A percentile compares a stretch with the other conserved stretches of the same genome.
Evolutionary conservation across 2,888 invertebrate species (phyloP).

Genomic region (Hipparchia semele): DNA sequence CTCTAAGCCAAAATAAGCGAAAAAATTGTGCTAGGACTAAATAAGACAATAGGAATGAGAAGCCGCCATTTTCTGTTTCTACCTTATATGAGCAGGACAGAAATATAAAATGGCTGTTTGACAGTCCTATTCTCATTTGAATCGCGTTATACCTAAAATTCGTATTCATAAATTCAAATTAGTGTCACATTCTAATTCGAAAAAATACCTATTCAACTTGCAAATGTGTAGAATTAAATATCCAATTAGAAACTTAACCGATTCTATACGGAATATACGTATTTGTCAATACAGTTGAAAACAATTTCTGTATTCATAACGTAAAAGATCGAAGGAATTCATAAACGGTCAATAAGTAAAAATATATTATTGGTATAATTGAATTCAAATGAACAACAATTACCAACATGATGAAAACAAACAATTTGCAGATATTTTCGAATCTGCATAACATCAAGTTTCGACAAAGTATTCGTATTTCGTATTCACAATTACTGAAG

Average conservation of each 20-base stretch:
- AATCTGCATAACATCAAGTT: conserved; percentile 14
- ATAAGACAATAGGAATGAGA: too few relatives aligned
- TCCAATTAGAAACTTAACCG: not conserved
- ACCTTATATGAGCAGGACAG: too few relatives aligned
- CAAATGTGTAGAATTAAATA: conserved; percentile 5
- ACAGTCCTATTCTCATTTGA: too few relatives aligned
- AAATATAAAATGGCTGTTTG: too few relatives aligned
- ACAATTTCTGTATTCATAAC: not conserved
- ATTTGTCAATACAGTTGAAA: not conserved
- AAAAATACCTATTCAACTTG: conserved; percentile 1
- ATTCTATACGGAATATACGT: not conserved
- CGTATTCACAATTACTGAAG: not conserved
- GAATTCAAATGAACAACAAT: conserved; percentile 5
- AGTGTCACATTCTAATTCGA: not conserved
- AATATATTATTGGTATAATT: not conserved
- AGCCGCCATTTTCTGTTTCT: too few relatives aligned
- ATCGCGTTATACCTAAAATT: too few relatives aligned
- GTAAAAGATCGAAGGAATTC: not conserved
- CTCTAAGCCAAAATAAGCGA: too few relatives aligned
- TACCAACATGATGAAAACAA: conserved; percentile 1
- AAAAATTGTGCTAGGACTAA: too few relatives aligned
- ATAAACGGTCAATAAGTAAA: not conserved
- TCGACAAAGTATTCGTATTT: conserved; percentile 1
- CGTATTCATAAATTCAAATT: not conserved
- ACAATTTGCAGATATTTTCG: not conserved